Evolutionary conservation across 2,797 vertebrate species (phyloP).

Genomic region (Glossophaga mutica): DNA sequence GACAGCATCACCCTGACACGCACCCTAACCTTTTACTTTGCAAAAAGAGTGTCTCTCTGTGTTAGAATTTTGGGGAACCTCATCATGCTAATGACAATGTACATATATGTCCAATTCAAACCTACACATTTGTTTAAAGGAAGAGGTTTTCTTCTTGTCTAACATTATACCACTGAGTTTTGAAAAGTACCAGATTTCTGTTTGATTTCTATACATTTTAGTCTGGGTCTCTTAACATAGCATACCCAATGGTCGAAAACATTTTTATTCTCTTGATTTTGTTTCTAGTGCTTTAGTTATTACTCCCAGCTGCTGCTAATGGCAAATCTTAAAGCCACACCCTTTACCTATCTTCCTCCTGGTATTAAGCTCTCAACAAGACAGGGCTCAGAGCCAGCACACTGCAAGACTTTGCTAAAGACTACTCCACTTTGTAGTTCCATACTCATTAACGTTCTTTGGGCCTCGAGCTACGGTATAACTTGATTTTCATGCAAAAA

Average conservation of each 20-base stretch:
- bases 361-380: slow-evolving; percentile 12
- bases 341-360: neutral
- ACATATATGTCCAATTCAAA: neutral
- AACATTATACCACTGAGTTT: slow-evolving; percentile 8
- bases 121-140: neutral
- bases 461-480: neutral
- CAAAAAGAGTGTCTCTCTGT: neutral
- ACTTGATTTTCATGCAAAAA: neutral
- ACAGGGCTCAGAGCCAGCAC: neutral
- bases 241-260: neutral
- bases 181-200: slow-evolving; percentile 26
- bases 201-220: slow-evolving; percentile 12
- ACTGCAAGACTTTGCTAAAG: neutral
- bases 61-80: neutral
- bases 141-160: neutral
- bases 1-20: neutral
- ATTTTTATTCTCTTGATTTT: slow-evolving; percentile 19
- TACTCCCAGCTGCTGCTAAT: neutral
- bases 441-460: neutral
- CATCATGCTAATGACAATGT: neutral
- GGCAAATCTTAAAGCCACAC: neutral
- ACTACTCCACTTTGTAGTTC: neutral
- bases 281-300: neutral
- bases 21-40: neutral
- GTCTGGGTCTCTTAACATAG: neutral